Base-by-base conservation (phyloP, 1,140 invertebrate genomes). In the Mya arenaria region DNA sequence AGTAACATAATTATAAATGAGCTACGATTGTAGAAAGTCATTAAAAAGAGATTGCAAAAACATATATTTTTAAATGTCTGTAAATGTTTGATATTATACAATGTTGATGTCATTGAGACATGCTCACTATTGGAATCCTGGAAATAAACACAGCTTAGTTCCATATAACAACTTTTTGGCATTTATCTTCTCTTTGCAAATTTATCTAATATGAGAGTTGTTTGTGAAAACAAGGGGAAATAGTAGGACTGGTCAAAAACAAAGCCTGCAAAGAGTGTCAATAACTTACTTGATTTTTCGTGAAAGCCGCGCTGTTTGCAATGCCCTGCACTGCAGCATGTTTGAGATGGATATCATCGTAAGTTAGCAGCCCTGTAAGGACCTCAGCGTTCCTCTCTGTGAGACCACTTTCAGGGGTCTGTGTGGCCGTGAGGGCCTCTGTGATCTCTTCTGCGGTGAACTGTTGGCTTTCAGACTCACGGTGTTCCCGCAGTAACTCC, bases 311-410 rank as follows among this genome's bases (percentile, higher is more conserved):
- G 73, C 66, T 63, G n/a, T 65, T 73, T 10, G 79, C 68, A 36
- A 82, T 82, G n/a, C 69, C 79, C 60, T 65, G 68, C 28, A 82
- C 69, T 23, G 79, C 69, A 28, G 68, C 32, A 71, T 82, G 68
- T 56, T 73, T 72, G 1, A 82, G 58, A 32, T 73, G 62, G 5
- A 74, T 39, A 25, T 82, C 79, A 23, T 65, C 34, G 55, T 41
- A 66, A 0, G 39, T 37, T 17, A 82, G 44, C 10, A 82, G 41
- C 36, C 60, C 41, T 25, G 48, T 25, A 4, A 82, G 34, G 4
- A 74, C 60, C 60, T 82, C 58, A 25, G 79, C 79, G 73, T 82
- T 74, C 17, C 71, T 23, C 4, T 32, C 48, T 55, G 79, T 82
- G 44, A 82, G 79, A 32, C 69, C 71, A 23, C 62, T 48, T 19